Base-by-base conservation (phyloP, 2,888 invertebrate genomes). In the Alloplasta piceator region DNA sequence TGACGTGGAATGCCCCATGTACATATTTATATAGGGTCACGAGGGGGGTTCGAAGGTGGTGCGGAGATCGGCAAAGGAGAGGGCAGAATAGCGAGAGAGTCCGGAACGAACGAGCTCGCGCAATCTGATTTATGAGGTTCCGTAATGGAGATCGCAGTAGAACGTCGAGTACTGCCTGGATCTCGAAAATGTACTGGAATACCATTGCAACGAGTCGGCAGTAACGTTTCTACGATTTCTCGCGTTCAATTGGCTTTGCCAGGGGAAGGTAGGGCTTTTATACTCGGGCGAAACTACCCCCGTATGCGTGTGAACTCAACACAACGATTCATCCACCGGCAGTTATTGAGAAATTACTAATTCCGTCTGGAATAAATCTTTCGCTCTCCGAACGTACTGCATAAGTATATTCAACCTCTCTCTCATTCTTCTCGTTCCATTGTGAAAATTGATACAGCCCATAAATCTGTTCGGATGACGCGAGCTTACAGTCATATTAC, bases 61-160 rank as follows among this genome's bases (percentile, higher is more conserved):
- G n/a, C 70, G 41, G 56, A 9, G 52, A 74, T 26, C 56, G 52
- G 52, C 74, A 52, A 60, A 36, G 12, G 1, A 48, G 16, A 60
- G 58, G 43, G 64, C 64, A 55, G 55, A 60, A 46, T 64, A 55
- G 38, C 55, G 50, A 75, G 68, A 63, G 55, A 74, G 61, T 66
- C 26, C 38, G 78, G 80, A 71, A 76, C 7, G 46, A 83, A 80
- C 72, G 74, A 68, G 68, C 26, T 26, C 26, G 61, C 74, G 70
- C 76, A 48, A 58, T 67, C 78, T 87, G 86, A 89, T 88, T 89
- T 87, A 88, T 86, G 84, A 82, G 68, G 68, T 83, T 82, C 26
- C 82, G 85, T 84, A 85, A 85, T 77, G 82, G 85, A 83, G 82
- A 85, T 79, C 72, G 73, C 52, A 61, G 77, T 73, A 72, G 72